Evolutionary conservation across 1,140 invertebrate genomes (phyloP), one percentile per base, ranked within the genome.

Genomic region (Neoseiulus cucumeris): DNA sequence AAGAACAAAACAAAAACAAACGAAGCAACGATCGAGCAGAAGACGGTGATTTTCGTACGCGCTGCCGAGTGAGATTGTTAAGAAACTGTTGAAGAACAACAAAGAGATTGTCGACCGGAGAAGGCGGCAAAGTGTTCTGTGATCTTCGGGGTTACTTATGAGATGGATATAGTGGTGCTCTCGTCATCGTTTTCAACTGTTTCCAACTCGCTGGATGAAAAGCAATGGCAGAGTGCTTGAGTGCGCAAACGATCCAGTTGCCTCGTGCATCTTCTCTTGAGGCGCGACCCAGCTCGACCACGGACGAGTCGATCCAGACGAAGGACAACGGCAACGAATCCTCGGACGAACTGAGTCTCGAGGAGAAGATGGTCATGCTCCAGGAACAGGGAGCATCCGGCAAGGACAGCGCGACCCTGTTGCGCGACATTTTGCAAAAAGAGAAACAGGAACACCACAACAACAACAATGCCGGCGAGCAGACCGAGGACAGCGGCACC

Each of bases 351-450:
- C 51, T 59, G 25, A 59, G 25, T 25, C 33, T 59, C 14, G 51
- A 25, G 22, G 51, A 59, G 25, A 59, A 59, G 9, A 59, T 59
- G 51, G 51, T 59, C 17, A 59, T 59, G 51, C 22, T 59, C 1
- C 51, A 59, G 51, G 51, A 59, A 12, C 33, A 39, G 33, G 51
- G 51, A 25, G 51, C 51, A 12, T 25, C 25, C 51, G 51, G 51
- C 2, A 59, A 59, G 7, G 75, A 76, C 64, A 73, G 74, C 55
- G 74, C 76, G 20, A 74, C 76, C 42, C 70, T 78, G 44, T 71
- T 79, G 44, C 72, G 77, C 51, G 77, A 78, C 66, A 77, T 79
- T 47, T 72, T 79, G 5, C 76, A 79, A 68, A 74, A 74, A 65
- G 75, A 69, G 30, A 67, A 68, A 66, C 39, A 69, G 30, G 2